Percentiles rank a stretch among this genome's conserved stretches.
Conservation (phyloP, 2,797 vertebrate species). For the Cheirogaleus major region DNA sequence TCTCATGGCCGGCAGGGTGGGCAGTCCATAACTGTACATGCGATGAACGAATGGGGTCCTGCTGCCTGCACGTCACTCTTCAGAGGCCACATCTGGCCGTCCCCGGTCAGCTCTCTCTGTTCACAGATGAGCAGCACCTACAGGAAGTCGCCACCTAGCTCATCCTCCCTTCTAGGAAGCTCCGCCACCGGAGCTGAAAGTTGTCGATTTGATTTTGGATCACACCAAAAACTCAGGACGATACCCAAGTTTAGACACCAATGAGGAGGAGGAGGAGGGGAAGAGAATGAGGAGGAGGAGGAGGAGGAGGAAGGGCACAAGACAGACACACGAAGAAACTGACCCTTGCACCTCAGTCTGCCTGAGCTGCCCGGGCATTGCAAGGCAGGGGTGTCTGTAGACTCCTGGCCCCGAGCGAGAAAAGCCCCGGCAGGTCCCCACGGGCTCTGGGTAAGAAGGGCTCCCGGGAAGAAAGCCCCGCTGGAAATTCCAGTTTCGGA, state of each 20-base stretch:
- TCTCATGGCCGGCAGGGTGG: neutral
- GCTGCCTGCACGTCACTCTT: neutral
- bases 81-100: neutral
- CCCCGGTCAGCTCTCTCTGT: neutral
- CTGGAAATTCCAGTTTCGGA: conserved; percentile 39
- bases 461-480: neutral
- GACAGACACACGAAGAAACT: neutral
- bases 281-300: neutral
- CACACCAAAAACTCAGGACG: neutral
- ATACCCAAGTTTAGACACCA: neutral
- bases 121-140: neutral
- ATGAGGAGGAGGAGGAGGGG: neutral
- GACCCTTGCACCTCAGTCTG: neutral
- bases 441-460: neutral
- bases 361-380: rapidly evolving
- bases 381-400: neutral
- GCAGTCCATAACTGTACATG: neutral
- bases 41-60: neutral
- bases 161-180: neutral
- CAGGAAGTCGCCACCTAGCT: neutral
- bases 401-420: neutral
- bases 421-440: neutral
- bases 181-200: neutral
- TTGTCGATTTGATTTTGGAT: neutral
- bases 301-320: rapidly evolving